phyloP scores from a whole-genome alignment of 2,113 vertebrate genomes.

The Hippotragus niger region DNA sequence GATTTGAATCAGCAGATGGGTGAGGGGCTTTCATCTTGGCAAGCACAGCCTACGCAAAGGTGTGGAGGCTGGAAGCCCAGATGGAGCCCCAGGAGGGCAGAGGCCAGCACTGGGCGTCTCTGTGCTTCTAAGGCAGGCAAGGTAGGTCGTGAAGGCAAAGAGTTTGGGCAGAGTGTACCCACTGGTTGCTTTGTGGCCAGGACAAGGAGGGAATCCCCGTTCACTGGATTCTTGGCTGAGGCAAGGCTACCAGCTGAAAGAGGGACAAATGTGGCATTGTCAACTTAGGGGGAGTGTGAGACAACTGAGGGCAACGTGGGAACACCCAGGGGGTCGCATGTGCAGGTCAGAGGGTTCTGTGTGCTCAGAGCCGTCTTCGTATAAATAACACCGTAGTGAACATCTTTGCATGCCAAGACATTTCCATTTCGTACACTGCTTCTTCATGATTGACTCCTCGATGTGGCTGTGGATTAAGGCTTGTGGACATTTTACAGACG shows the following conservation, averaged over 20 bases:
- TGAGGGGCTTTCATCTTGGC: not conserved
- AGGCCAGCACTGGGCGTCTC: not conserved
- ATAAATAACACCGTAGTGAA: not conserved
- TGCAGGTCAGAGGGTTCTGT: not conserved
- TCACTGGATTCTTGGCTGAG: not conserved
- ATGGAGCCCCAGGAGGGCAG: not conserved
- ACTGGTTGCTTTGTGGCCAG: not conserved
- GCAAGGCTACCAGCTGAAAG: not conserved
- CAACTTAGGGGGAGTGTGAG: too few relatives aligned
- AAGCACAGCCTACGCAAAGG: not conserved
- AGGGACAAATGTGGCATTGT: too few relatives aligned
- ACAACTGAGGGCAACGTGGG: too few relatives aligned
- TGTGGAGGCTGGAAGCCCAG: not conserved
- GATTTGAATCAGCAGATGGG: too few relatives aligned
- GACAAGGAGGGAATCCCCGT: rapidly evolving
- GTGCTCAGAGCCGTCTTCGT: not conserved
- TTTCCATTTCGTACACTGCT: rapidly evolving
- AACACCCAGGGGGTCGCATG: rapidly evolving
- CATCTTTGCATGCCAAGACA: rapidly evolving
- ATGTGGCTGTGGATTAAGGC: not conserved
- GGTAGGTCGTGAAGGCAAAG: not conserved
- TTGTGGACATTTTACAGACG: rapidly evolving
- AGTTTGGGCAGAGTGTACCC: rapidly evolving
- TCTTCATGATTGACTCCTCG: not conserved
- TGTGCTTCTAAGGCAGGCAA: not conserved